Evolutionary conservation across 2,113 vertebrate species (phyloP).

Genomic region (Ptilorrhoa leucosticta): DNA sequence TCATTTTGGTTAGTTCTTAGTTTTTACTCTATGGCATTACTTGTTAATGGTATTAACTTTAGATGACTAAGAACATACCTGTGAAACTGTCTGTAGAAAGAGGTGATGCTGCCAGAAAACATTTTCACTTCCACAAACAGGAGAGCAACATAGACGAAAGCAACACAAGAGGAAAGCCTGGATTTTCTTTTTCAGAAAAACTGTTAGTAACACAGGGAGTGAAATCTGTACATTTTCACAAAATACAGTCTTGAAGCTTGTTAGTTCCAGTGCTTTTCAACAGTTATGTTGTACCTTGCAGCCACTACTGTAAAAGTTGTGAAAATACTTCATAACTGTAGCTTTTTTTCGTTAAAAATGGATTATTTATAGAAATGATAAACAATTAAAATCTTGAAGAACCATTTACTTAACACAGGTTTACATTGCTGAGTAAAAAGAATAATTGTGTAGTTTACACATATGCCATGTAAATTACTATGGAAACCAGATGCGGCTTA

Average conservation of each 20-base stretch:
- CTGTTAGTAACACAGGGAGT: background rate
- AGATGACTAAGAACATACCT: background rate
- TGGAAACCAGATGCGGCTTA: conserved; percentile 78
- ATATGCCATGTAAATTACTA: conserved; percentile 68
- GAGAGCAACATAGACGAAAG: background rate
- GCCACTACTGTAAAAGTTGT: background rate
- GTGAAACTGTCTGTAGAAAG: background rate
- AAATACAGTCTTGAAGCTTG: background rate
- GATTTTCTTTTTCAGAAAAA: background rate
- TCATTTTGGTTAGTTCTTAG: background rate
- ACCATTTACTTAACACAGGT: conserved; percentile 10
- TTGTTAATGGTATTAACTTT: background rate
- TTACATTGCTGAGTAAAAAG: conserved; percentile 40
- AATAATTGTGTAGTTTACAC: conserved; percentile 64
- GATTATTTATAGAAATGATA: conserved; percentile 6
- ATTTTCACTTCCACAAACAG: background rate
- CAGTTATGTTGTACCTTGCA: background rate
- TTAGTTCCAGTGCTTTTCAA: background rate
- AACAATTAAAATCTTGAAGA: conserved; percentile 9
- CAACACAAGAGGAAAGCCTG: background rate
- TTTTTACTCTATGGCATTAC: background rate
- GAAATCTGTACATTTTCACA: background rate
- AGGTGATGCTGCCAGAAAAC: background rate
- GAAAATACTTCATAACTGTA: background rate
- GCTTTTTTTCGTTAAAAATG: background rate